phyloP scores from a whole-genome alignment of 2,888 invertebrate genomes.

The Cerceris ruficornis region DNA sequence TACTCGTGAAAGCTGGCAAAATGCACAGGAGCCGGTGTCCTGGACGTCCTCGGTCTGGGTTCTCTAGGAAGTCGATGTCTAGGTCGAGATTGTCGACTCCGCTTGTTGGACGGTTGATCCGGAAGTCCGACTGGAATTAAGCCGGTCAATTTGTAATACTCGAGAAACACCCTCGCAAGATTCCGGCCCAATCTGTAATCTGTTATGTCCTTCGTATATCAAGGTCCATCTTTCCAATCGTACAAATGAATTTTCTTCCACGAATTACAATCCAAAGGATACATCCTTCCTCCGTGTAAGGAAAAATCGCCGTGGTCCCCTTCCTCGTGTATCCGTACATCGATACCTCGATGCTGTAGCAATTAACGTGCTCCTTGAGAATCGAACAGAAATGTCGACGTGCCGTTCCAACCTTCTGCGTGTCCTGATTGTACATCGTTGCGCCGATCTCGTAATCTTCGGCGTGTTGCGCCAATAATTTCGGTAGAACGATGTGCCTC shows the following conservation, averaged over 20 bases:
- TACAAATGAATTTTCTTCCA: not conserved
- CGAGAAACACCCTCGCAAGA: constrained; percentile 88
- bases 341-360: constrained; percentile 95
- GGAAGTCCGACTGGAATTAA: constrained; percentile 83
- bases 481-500: constrained; percentile 96
- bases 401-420: constrained; percentile 92
- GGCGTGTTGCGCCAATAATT: constrained; percentile 92
- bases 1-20: constrained; percentile 80
- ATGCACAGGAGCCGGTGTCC: constrained; percentile 79
- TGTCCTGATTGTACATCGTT: constrained; percentile 96
- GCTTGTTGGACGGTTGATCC: constrained; percentile 77
- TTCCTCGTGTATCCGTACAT: constrained; percentile 93
- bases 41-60: constrained; percentile 76
- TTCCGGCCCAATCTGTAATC: constrained; percentile 91
- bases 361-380: constrained; percentile 91
- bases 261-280: constrained; percentile 85
- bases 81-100: constrained; percentile 77
- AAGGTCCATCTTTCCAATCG: constrained; percentile 44
- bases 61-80: constrained; percentile 74
- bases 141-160: constrained; percentile 91
- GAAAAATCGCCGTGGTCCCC: constrained; percentile 87
- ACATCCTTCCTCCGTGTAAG: constrained; percentile 98
- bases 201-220: constrained; percentile 73
- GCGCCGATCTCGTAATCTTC: constrained; percentile 93
- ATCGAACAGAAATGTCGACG: constrained; percentile 90